These are phyloP conservation scores for Agrotis clavis DNA, from an alignment of 2,888 invertebrate species.

Conservation along the genomic window DNA sequence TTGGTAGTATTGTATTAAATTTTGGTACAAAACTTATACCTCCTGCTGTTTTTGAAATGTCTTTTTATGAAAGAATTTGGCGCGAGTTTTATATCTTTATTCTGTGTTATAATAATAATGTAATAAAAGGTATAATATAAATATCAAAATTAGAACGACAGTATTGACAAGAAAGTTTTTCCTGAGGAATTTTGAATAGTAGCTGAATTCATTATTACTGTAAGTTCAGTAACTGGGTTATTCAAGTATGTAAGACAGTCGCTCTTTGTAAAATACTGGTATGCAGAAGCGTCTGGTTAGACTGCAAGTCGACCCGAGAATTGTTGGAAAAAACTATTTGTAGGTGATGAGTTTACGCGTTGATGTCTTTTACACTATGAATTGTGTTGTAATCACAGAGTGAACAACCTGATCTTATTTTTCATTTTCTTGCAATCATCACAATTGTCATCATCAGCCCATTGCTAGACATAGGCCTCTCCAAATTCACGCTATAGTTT, in stretches of 20 bases:
- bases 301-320: no score
- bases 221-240: no score
- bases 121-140: background rate
- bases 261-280: no score
- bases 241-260: no score
- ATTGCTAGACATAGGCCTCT: no score
- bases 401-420: no score
- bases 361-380: slow-evolving; percentile 4
- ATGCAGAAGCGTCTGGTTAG: no score
- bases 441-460: no score
- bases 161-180: background rate
- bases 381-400: background rate
- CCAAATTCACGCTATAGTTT: no score
- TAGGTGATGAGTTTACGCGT: background rate
- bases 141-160: no score
- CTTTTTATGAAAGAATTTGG: slow-evolving; percentile 18
- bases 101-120: background rate
- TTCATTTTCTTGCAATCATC: no score
- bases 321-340: no score
- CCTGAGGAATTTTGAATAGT: background rate
- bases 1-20: slow-evolving; percentile 32
- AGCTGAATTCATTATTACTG: background rate
- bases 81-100: background rate
- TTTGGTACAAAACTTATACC: slow-evolving; percentile 29
- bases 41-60: slow-evolving; percentile 38